These are phyloP conservation scores for Naja naja DNA, from an alignment of 2,113 vertebrate genomes.

Conservation along the genomic window DNA sequence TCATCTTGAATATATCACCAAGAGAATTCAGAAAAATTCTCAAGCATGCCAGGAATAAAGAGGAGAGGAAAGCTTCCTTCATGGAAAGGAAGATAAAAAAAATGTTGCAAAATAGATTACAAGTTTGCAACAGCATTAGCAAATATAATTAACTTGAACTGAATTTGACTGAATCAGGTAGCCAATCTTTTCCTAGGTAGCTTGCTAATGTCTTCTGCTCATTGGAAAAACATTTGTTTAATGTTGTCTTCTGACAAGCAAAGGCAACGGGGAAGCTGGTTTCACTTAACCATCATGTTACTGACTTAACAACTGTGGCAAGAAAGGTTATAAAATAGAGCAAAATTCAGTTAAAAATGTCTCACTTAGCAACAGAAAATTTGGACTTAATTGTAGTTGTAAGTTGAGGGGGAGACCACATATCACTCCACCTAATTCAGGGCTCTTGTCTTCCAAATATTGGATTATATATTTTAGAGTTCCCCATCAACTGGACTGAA, in stretches of 20 bases:
- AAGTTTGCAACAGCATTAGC: background rate
- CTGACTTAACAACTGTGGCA: background rate
- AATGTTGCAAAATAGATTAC: background rate
- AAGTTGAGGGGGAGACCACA: background rate
- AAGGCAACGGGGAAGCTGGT: background rate
- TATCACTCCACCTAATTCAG: background rate
- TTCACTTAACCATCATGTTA: background rate
- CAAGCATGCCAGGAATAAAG: background rate
- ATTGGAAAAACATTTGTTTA: too few relatives aligned
- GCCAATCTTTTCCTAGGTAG: too few relatives aligned
- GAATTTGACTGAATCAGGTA: background rate
- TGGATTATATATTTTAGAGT: background rate
- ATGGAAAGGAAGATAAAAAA: background rate
- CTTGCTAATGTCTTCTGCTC: too few relatives aligned
- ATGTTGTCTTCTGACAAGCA: background rate
- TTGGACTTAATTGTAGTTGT: background rate
- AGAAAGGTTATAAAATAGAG: background rate
- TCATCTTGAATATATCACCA: background rate
- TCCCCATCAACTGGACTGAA: background rate
- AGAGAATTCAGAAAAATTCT: background rate
- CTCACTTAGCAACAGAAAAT: background rate
- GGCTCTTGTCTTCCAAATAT: background rate
- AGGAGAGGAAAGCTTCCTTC: background rate
- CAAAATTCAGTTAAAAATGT: background rate
- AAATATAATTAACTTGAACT: background rate